These are phyloP conservation scores for Erynnis tages DNA, from an alignment of 2,888 invertebrate species.

Conservation along the genomic window DNA sequence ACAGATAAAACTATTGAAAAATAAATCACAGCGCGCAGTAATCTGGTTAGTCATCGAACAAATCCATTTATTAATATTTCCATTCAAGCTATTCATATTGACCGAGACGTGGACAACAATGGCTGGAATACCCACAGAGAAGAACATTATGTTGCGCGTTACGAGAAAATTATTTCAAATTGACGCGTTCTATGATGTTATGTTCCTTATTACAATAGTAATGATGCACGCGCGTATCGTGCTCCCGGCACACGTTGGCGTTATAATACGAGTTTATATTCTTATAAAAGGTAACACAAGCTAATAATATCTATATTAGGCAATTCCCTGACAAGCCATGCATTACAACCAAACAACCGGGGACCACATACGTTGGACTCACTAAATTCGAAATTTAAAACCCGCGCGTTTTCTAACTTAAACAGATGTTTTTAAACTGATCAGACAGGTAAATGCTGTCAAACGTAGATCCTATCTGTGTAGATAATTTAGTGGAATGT, in stretches of 20 bases:
- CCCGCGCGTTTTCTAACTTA: slow-evolving; percentile 7
- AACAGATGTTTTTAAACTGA: slow-evolving; percentile 15
- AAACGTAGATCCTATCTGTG: slow-evolving; percentile 16
- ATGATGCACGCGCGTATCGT: slow-evolving; percentile 33
- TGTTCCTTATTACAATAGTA: slow-evolving; percentile 39
- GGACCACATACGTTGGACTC: slow-evolving; percentile 45
- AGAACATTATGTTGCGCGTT: slow-evolving; percentile 38
- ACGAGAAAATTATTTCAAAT: slow-evolving; percentile 64
- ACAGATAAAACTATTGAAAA: slow-evolving; percentile 17
- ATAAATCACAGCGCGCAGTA: slow-evolving; percentile 15
- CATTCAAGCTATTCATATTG: slow-evolving; percentile 30
- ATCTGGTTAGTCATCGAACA: slow-evolving; percentile 31
- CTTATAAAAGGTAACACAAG: slow-evolving; percentile 31
- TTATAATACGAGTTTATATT: slow-evolving; percentile 35
- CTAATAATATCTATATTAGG: slow-evolving; percentile 39
- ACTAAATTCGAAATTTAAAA: slow-evolving; percentile 20
- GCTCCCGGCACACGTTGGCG: slow-evolving; percentile 35
- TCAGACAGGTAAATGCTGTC: slow-evolving; percentile 7
- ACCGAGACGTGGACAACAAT: slow-evolving; percentile 21
- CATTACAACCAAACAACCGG: slow-evolving; percentile 30
- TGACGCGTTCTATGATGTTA: slow-evolving; percentile 44
- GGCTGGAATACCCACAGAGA: slow-evolving; percentile 23
- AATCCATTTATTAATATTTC: slow-evolving; percentile 38
- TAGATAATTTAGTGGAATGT: slow-evolving; percentile 8
- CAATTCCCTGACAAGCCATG: slow-evolving; percentile 30